Conservation (phyloP, 2,113 vertebrate species). For the Aphyosemion australe region DNA sequence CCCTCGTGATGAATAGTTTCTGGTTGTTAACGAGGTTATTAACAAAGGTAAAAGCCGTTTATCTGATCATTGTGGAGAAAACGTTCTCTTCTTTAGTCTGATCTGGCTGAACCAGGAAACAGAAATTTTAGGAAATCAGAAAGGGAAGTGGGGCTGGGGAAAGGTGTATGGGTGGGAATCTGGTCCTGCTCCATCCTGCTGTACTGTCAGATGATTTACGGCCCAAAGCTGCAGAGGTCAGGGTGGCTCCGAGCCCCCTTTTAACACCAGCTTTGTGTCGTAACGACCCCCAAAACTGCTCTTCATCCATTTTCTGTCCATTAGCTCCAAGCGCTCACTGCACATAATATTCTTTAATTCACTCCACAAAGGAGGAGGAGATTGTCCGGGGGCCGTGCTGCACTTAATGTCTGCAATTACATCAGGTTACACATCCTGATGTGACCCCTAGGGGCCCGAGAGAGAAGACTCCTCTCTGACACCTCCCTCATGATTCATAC, state of each 20-base stretch:
- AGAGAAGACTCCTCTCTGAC: constrained; percentile 51
- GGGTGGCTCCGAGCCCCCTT: constrained; percentile 38
- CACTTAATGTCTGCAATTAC: constrained; percentile 76
- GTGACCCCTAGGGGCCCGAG: constrained; percentile 59
- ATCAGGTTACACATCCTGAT: constrained; percentile 77
- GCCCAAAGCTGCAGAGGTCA: constrained; percentile 44
- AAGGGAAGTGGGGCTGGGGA: no score
- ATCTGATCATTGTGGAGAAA: no score
- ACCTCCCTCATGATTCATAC: constrained; percentile 48
- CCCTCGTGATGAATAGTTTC: no score
- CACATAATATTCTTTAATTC: constrained; percentile 69
- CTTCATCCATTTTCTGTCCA: constrained; percentile 70
- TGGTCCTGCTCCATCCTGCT: neutral
- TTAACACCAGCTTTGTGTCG: constrained; percentile 65
- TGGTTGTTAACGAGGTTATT: no score
- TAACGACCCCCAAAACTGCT: constrained; percentile 56
- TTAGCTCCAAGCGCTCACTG: constrained; percentile 44
- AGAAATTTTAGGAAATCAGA: no score
- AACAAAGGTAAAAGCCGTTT: no score
- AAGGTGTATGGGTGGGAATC: neutral
- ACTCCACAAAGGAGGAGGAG: constrained; percentile 64
- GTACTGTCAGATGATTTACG: constrained; percentile 48
- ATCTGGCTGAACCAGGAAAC: no score
- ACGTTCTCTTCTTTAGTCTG: no score
- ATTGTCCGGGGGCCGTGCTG: constrained; percentile 50